phyloP scores from a whole-genome alignment of 2,888 invertebrate species.

The Netelia virgata region DNA sequence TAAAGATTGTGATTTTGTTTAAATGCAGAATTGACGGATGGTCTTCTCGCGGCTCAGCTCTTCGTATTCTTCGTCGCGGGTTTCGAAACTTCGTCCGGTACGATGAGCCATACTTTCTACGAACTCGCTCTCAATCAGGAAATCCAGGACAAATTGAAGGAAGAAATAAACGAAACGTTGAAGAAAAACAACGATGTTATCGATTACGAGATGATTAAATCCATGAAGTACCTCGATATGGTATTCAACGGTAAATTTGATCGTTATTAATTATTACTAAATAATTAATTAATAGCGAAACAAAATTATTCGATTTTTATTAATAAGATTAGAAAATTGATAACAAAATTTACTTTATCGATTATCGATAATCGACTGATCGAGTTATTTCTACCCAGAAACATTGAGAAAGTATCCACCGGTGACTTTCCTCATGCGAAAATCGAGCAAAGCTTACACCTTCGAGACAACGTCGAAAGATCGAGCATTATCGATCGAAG shows the following conservation, averaged over 20 bases:
- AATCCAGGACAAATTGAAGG: conserved; percentile 82
- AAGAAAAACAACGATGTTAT: conserved; percentile 79
- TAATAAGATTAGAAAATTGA: too few species aligned
- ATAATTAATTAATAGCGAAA: neutral
- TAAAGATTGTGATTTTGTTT: too few species aligned
- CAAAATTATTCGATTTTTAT: neutral
- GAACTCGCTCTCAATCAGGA: conserved; percentile 83
- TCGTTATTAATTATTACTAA: neutral
- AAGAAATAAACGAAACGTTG: conserved; percentile 81
- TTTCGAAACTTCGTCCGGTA: conserved; percentile 85
- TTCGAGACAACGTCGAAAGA: conserved; percentile 25
- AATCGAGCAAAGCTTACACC: conserved; percentile 73
- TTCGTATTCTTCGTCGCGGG: conserved; percentile 85
- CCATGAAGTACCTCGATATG: conserved; percentile 84
- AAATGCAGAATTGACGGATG: conserved; percentile 82
- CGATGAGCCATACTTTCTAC: conserved; percentile 83
- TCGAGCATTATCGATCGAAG: conserved; percentile 71
- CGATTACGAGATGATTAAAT: conserved; percentile 82
- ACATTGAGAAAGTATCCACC: conserved; percentile 85
- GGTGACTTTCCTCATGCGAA: conserved; percentile 78
- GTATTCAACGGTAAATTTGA: conserved; percentile 79
- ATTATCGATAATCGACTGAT: conserved; percentile 22
- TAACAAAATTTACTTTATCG: neutral
- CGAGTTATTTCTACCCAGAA: conserved; percentile 76
- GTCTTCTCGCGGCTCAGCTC: conserved; percentile 82